phyloP scores from a whole-genome alignment of 2,888 invertebrate species.

The Malachius bipustulatus region DNA sequence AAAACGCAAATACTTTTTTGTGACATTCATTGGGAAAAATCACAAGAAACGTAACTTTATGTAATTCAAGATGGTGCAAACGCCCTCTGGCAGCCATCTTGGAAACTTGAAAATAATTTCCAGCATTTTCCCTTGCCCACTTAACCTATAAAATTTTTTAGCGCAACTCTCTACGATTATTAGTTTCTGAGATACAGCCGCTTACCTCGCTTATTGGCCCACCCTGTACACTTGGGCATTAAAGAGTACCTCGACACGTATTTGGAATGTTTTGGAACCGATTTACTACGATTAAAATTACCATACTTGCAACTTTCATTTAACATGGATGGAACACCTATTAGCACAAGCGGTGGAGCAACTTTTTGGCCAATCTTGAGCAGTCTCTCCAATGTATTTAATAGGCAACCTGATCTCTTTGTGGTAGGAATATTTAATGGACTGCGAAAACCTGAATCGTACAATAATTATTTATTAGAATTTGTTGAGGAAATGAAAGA shows the following conservation, averaged over 20 bases:
- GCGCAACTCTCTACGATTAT: too few species aligned
- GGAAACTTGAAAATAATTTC: too few species aligned
- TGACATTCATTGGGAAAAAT: too few species aligned
- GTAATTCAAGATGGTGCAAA: too few species aligned
- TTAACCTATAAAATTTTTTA: too few species aligned
- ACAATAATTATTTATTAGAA: constrained; percentile 10
- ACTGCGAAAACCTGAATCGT: constrained; percentile 10
- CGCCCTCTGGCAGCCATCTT: too few species aligned
- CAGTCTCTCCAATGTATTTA: constrained; percentile 9
- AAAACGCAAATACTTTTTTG: too few species aligned
- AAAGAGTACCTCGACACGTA: background rate
- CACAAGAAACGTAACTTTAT: too few species aligned
- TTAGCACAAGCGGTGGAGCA: constrained; percentile 10
- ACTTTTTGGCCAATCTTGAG: constrained; percentile 12
- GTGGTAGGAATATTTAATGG: constrained; percentile 10
- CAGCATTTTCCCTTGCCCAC: too few species aligned
- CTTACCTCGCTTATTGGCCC: too few species aligned
- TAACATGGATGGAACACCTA: constrained; percentile 11
- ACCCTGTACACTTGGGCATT: constrained; percentile 6
- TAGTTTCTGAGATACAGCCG: too few species aligned
- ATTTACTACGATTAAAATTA: constrained; percentile 4
- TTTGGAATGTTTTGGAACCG: constrained; percentile 5
- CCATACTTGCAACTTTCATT: constrained; percentile 8
- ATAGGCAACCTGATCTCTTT: constrained; percentile 8
- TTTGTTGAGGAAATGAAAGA: constrained; percentile 11